Evolutionary conservation across 2,888 invertebrate genomes (phyloP).

Genomic region (Sussaba pulchella): DNA sequence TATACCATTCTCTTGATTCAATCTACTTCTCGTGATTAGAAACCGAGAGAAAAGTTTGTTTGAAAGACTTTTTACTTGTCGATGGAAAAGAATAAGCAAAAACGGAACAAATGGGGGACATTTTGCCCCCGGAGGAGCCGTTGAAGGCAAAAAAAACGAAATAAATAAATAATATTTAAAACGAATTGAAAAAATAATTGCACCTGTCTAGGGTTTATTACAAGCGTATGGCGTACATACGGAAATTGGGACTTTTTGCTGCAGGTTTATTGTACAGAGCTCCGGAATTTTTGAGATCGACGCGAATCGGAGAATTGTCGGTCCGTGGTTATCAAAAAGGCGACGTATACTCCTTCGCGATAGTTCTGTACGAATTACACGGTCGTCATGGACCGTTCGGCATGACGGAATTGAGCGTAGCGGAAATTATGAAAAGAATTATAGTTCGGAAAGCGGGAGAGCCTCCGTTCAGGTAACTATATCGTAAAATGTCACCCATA

Average conservation of each 20-base stretch:
- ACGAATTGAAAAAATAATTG: conserved; percentile 33
- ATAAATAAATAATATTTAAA: too few species aligned
- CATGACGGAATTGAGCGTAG: conserved; percentile 87
- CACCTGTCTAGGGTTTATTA: conserved; percentile 21
- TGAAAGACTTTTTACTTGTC: too few species aligned
- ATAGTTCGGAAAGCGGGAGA: conserved; percentile 85
- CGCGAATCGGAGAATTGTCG: conserved; percentile 71
- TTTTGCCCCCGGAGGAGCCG: too few species aligned
- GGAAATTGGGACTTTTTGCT: too few species aligned
- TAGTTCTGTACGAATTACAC: conserved; percentile 95
- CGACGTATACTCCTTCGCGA: conserved; percentile 94
- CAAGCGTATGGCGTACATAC: too few species aligned
- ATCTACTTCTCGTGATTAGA: too few species aligned
- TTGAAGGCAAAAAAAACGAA: too few species aligned
- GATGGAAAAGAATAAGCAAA: too few species aligned
- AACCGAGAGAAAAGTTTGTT: too few species aligned
- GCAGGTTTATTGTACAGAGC: conserved; percentile 92
- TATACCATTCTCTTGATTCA: too few species aligned
- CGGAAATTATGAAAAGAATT: conserved; percentile 88
- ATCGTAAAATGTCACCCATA: too few species aligned
- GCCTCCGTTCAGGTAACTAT: conserved; percentile 86
- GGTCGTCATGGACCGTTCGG: conserved; percentile 95
- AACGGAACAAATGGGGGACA: too few species aligned
- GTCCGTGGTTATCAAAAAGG: conserved; percentile 88
- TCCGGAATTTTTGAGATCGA: conserved; percentile 89